These are phyloP conservation scores for Pinna nobilis DNA, from an alignment of 1,140 invertebrate species.

Conservation along the genomic window DNA sequence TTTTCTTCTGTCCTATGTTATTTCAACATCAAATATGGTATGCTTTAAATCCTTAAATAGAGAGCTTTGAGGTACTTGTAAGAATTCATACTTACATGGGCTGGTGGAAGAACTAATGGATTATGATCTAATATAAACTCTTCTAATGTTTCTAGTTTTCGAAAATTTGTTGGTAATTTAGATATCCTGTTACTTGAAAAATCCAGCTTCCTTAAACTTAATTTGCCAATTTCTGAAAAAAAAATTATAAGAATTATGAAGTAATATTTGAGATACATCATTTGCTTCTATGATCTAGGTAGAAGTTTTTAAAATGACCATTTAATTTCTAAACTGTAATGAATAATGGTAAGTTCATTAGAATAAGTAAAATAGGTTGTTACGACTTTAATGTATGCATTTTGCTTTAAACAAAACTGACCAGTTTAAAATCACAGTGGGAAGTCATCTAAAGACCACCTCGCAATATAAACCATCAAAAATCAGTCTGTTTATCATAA, in stretches of 20 bases:
- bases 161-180: conserved; percentile 88
- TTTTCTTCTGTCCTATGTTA: too few relatives aligned
- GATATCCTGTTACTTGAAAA: conserved; percentile 92
- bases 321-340: neutral
- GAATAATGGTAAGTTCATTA: neutral
- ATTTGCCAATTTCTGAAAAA: conserved; percentile 87
- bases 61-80: neutral
- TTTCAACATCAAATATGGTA: too few relatives aligned
- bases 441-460: too few relatives aligned
- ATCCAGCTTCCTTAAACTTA: conserved; percentile 89
- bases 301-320: too few relatives aligned
- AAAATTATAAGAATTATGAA: conserved; percentile 49
- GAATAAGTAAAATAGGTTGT: too few relatives aligned
- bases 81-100: conserved; percentile 83
- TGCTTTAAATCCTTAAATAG: too few relatives aligned
- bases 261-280: neutral
- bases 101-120: conserved; percentile 91
- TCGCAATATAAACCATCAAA: too few relatives aligned
- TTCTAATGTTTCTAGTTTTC: conserved; percentile 87
- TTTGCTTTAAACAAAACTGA: too few relatives aligned
- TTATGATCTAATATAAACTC: conserved; percentile 89
- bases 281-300: too few relatives aligned
- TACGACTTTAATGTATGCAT: neutral
- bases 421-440: too few relatives aligned
- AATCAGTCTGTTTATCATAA: too few relatives aligned